phyloP scores from a whole-genome alignment of 2,797 vertebrate species.

The Avahi laniger region DNA sequence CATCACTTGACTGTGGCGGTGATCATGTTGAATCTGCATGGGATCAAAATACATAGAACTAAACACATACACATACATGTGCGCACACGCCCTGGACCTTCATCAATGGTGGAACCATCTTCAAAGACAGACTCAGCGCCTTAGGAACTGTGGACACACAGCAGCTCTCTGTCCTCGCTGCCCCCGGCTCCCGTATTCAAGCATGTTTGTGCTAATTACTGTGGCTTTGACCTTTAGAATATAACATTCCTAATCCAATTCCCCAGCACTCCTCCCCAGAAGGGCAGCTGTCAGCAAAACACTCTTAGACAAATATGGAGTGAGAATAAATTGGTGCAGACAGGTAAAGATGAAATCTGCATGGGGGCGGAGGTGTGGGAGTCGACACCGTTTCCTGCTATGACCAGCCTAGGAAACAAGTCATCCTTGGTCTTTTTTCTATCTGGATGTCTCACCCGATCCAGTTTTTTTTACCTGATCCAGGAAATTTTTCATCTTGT shows the following conservation, averaged over 20 bases:
- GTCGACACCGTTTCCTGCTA: neutral
- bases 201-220: neutral
- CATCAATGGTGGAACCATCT: neutral
- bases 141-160: neutral
- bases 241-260: neutral
- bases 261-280: neutral
- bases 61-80: neutral
- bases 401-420: neutral
- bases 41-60: neutral
- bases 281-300: constrained; percentile 2
- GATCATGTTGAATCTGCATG: neutral
- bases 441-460: neutral
- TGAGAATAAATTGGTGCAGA: neutral
- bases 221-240: constrained; percentile 35
- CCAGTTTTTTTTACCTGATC: neutral
- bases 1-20: neutral
- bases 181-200: neutral
- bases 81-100: neutral
- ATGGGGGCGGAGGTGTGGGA: neutral
- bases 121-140: neutral
- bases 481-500: neutral
- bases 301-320: neutral
- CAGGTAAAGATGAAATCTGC: neutral
- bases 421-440: neutral
- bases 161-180: neutral